A percentile compares a stretch with the other conserved stretches of the same genome.
Conservation (phyloP, 2,888 invertebrate genomes). For the Schizotus pectinicornis region DNA sequence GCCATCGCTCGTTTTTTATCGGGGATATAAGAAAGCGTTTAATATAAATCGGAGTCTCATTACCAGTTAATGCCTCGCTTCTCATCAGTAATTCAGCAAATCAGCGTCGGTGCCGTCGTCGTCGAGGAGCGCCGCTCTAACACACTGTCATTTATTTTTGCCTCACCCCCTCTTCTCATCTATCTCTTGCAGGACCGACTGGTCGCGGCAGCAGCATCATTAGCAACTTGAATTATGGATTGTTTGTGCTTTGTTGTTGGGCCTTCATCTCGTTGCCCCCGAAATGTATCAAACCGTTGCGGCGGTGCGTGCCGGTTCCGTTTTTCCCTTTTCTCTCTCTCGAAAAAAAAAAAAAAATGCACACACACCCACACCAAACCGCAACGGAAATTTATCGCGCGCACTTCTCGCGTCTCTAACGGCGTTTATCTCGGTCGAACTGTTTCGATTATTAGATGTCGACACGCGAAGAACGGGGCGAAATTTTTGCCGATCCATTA, state of each 20-base stretch:
- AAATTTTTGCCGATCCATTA: too few species aligned
- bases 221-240: constrained; percentile 59
- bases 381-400: too few species aligned
- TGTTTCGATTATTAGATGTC: too few species aligned
- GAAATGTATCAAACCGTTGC: constrained; percentile 46
- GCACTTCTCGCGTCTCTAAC: too few species aligned
- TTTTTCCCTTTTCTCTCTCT: neutral
- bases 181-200: constrained; percentile 55
- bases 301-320: constrained; percentile 31
- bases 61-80: constrained; percentile 54
- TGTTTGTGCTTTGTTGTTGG: constrained; percentile 50
- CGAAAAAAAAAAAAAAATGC: neutral
- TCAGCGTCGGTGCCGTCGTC: constrained; percentile 35
- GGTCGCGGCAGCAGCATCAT: constrained; percentile 57
- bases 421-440: too few species aligned
- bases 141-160: constrained; percentile 55
- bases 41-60: constrained; percentile 56
- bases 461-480: too few species aligned
- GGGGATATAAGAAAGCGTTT: constrained; percentile 43
- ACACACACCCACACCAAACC: neutral
- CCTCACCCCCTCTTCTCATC: constrained; percentile 46
- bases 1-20: constrained; percentile 15
- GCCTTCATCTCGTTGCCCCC: constrained; percentile 42
- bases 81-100: constrained; percentile 57
- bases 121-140: constrained; percentile 38